Evolutionary conservation across 2,113 vertebrate species (phyloP).

Genomic region (Hydropotes inermis): DNA sequence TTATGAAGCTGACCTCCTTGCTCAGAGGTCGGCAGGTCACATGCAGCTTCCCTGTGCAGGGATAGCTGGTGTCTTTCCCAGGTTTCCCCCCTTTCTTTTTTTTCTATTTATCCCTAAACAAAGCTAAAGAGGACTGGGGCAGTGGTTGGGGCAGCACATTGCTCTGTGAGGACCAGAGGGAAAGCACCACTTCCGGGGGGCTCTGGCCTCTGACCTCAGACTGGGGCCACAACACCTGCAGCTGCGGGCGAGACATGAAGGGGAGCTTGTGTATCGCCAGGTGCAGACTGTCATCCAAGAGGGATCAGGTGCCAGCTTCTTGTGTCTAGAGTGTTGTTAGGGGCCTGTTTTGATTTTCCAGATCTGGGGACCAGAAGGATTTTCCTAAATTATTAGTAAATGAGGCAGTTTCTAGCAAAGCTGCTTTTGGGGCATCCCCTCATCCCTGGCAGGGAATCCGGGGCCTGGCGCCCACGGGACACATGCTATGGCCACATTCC

Average conservation of each 20-base stretch:
- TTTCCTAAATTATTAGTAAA: neutral
- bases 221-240: neutral
- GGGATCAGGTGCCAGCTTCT: fast-evolving
- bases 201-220: fast-evolving
- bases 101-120: neutral
- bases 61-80: neutral
- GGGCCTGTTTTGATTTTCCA: neutral
- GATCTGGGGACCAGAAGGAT: neutral
- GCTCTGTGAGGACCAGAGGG: neutral
- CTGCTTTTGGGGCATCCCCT: neutral
- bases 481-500: neutral
- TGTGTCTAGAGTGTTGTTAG: neutral
- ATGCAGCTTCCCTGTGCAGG: neutral
- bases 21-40: too few relatives aligned
- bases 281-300: fast-evolving
- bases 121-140: neutral
- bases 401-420: neutral
- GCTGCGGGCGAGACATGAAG: neutral
- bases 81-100: neutral
- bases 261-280: fast-evolving
- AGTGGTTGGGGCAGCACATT: fast-evolving
- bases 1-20: neutral
- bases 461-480: neutral
- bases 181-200: too few relatives aligned
- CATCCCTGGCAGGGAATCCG: fast-evolving